phyloP scores from a whole-genome alignment of 2,888 invertebrate genomes.

The Encarsia formosa region DNA sequence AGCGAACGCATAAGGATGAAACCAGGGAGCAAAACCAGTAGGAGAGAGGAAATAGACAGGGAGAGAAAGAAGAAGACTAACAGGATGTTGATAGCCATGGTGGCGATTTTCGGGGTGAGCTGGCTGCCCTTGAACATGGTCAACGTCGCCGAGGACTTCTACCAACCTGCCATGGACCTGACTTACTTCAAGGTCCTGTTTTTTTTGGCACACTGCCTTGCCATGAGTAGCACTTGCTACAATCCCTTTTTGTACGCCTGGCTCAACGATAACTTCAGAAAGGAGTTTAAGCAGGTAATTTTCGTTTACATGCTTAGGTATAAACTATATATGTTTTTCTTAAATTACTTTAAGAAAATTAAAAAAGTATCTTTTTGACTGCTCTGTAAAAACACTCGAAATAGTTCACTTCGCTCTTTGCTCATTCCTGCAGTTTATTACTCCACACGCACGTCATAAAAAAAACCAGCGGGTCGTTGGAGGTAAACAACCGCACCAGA shows the following conservation, averaged over 20 bases:
- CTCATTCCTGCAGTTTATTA: too few relatives aligned
- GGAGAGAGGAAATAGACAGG: slow-evolving; percentile 84
- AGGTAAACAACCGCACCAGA: too few relatives aligned
- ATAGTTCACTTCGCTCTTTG: too few relatives aligned
- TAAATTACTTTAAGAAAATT: too few relatives aligned
- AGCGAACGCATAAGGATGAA: slow-evolving; percentile 79
- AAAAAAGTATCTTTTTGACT: too few relatives aligned
- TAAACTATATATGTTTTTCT: too few relatives aligned
- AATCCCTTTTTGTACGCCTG: slow-evolving; percentile 93
- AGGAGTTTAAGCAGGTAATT: slow-evolving; percentile 75
- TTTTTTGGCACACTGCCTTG: slow-evolving; percentile 82
- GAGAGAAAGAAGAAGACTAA: slow-evolving; percentile 88
- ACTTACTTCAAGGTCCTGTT: slow-evolving; percentile 84
- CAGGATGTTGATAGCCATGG: slow-evolving; percentile 97
- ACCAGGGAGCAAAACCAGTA: slow-evolving; percentile 79
- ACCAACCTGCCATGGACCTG: slow-evolving; percentile 69
- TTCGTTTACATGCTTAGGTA: too few relatives aligned
- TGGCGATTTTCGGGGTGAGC: slow-evolving; percentile 90
- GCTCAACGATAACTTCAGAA: slow-evolving; percentile 91
- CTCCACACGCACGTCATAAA: too few relatives aligned
- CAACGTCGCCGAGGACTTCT: slow-evolving; percentile 76
- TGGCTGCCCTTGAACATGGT: slow-evolving; percentile 91
- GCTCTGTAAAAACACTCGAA: too few relatives aligned
- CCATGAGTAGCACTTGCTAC: slow-evolving; percentile 92
- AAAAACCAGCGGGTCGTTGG: too few relatives aligned